A percentile compares a stretch with the other conserved stretches of the same genome.
phyloP scores from a whole-genome alignment of 1,140 invertebrate genomes.

The Araneus ventricosus region DNA sequence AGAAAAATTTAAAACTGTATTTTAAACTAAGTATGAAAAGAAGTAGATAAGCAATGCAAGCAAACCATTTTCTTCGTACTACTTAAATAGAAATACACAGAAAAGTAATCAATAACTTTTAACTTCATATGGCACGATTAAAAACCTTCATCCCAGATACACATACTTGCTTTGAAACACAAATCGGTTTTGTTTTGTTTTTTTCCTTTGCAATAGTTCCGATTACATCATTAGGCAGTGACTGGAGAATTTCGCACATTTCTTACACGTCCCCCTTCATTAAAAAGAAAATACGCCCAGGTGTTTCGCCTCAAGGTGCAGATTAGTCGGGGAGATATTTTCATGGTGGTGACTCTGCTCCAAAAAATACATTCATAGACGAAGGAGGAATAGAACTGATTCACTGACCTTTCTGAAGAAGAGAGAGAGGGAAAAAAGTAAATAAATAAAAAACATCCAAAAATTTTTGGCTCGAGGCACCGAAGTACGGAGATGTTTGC shows the following conservation, averaged over 20 bases:
- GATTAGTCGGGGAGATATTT: slow-evolving; percentile 65
- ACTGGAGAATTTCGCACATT: neutral
- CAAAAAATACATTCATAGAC: slow-evolving; percentile 26
- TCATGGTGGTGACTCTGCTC: neutral
- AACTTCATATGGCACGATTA: no score
- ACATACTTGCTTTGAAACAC: neutral
- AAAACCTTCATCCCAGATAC: no score
- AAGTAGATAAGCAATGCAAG: no score
- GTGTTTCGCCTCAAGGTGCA: slow-evolving; percentile 62
- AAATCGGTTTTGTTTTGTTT: neutral
- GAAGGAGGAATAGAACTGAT: slow-evolving; percentile 44
- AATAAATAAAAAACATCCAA: neutral
- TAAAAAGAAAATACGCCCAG: slow-evolving; percentile 55
- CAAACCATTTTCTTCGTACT: no score
- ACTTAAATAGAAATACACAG: no score
- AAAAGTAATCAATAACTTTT: no score
- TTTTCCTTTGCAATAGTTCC: neutral
- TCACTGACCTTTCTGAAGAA: slow-evolving; percentile 64
- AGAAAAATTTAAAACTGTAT: no score
- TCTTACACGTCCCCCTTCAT: neutral
- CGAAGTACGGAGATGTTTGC: slow-evolving; percentile 34
- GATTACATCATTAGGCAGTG: neutral
- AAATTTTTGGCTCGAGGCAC: slow-evolving; percentile 58
- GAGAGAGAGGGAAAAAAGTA: neutral
- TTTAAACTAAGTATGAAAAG: no score